Evolutionary conservation across 1,140 invertebrate species (phyloP), one percentile per base, ranked within the genome.

Genomic region (Medauroidea extradentata): DNA sequence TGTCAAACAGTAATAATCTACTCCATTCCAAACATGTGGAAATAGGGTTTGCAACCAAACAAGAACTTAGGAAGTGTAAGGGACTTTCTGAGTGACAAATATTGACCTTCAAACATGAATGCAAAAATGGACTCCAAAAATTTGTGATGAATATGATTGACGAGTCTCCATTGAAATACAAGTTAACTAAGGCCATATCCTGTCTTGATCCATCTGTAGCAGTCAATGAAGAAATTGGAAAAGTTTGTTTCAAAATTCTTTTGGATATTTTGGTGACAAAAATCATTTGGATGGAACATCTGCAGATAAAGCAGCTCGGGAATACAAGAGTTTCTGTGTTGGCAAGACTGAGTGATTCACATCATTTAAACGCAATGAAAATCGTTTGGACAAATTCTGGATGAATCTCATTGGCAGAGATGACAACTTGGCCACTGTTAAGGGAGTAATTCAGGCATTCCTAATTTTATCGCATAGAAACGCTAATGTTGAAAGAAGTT

Each of bases 11-110:
- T 34, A 11, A 34, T 7, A 34, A 34, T 34, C 29, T 34, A 7
- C 29, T 34, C 11, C 5, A 34, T 34, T 34, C 29, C 16, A 59
- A 59, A 42, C 39, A 29, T 14, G 44, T 53, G 21, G 46, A 59
- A 53, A 23, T 59, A n/a, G 27, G 57, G n/a, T 59, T 53, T 41
- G 49, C 50, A 11, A 59, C 57, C 50, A 51, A 54, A 24, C 49
- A 49, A 14, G 34, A 42, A 9, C 41, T 38, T 7, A 51, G 44
- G 39, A 39, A 39, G 44, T 51, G 57, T n/a, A 41, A 19, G 7
- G 19, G 49, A 21, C 41, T 59, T 43, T 25, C n/a, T 23, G 57
- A 59, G 44, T 44, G 24, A 21, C 34, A 59, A 13, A 23, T 59
- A 41, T 23, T 59, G 24, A 39, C 27, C 25, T 59, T 59, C 53